phyloP scores from a whole-genome alignment of 2,113 vertebrate species.

The Ahaetulla prasina region DNA sequence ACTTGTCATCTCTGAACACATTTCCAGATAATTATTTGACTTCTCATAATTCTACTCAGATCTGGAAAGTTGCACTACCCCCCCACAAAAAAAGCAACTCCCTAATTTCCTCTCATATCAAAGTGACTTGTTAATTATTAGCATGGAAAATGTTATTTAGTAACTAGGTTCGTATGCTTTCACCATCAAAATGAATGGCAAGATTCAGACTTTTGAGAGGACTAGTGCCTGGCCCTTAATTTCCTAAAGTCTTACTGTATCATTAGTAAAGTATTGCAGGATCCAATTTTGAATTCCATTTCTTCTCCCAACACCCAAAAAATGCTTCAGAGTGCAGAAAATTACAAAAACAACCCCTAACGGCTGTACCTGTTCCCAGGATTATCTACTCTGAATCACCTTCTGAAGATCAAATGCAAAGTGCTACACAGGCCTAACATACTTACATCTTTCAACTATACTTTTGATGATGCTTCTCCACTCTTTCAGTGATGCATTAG shows the following conservation, averaged over 20 bases:
- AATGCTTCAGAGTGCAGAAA: background rate
- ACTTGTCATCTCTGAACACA: slow-evolving; percentile 47
- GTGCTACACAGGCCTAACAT: background rate
- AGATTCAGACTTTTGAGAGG: slow-evolving; percentile 15
- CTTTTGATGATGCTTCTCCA: background rate
- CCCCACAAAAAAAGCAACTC: slow-evolving; percentile 26
- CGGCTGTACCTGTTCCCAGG: background rate
- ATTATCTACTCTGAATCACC: background rate
- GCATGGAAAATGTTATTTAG: slow-evolving; percentile 68
- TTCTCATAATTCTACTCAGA: slow-evolving; percentile 58
- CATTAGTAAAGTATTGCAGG: slow-evolving; percentile 24
- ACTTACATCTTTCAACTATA: background rate
- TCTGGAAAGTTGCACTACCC: slow-evolving; percentile 43
- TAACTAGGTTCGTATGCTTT: slow-evolving; percentile 50
- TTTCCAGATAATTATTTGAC: slow-evolving; percentile 57
- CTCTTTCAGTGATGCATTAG: background rate
- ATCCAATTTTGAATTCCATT: background rate
- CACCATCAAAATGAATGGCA: slow-evolving; percentile 17
- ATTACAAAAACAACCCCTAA: background rate
- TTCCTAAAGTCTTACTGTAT: slow-evolving; percentile 42
- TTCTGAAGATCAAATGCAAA: background rate
- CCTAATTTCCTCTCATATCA: slow-evolving; percentile 45
- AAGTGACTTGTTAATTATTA: slow-evolving; percentile 64
- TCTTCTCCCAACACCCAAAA: background rate
- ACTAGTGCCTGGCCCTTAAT: slow-evolving; percentile 32